Percentiles rank a stretch among this genome's conserved stretches.
Evolutionary conservation across 2,113 vertebrate genomes (phyloP).

Genomic region (Syngnathus typhle): DNA sequence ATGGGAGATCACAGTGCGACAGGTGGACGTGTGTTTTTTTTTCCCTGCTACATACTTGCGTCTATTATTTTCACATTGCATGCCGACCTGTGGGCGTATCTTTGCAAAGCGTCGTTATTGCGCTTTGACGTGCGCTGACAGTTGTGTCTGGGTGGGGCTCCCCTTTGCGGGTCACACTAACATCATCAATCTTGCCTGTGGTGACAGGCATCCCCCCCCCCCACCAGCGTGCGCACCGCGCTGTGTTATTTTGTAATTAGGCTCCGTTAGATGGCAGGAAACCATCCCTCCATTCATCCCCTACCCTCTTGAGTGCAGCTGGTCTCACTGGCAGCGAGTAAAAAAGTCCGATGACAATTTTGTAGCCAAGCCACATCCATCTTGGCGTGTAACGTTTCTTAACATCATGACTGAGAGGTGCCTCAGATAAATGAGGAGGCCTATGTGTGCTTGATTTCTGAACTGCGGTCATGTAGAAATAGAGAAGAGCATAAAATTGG

Average conservation of each 20-base stretch:
- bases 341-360: constrained; percentile 14
- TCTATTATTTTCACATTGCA: constrained; percentile 29
- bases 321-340: constrained; percentile 31
- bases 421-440: not conserved
- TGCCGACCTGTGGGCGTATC: constrained; percentile 25
- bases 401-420: not conserved
- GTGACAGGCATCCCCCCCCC: constrained; percentile 66
- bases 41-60: constrained; percentile 5
- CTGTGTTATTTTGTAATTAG: constrained; percentile 83
- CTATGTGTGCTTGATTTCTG: not conserved
- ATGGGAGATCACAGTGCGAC: constrained; percentile 35
- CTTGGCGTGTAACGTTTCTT: constrained; percentile 4
- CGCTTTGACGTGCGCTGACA: constrained; percentile 64
- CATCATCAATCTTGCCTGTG: constrained; percentile 77
- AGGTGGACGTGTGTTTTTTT: constrained; percentile 50
- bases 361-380: not conserved
- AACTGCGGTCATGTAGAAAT: not conserved
- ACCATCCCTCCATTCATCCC: constrained; percentile 56
- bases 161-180: constrained; percentile 75
- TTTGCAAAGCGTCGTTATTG: constrained; percentile 31
- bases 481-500: not conserved
- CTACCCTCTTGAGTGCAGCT: constrained; percentile 20
- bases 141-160: constrained; percentile 68
- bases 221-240: constrained; percentile 69
- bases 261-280: constrained; percentile 76